Percentiles rank a stretch among this genome's conserved stretches.
Evolutionary conservation across 2,888 invertebrate species (phyloP).

Genomic region (Tromatobia lineatoria): DNA sequence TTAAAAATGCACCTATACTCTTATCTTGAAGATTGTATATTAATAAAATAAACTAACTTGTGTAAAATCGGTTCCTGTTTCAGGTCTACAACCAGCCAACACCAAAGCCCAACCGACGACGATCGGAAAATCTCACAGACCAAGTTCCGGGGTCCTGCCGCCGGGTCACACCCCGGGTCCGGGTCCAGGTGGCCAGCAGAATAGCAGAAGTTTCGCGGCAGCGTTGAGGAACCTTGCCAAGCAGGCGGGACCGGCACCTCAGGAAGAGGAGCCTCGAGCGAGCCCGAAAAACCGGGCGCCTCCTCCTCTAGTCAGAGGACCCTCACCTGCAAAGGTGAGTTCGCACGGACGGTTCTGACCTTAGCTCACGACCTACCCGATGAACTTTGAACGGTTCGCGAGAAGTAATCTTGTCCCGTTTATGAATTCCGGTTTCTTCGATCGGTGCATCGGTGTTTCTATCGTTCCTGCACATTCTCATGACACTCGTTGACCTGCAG

Average conservation of each 20-base stretch:
- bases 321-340: conserved; percentile 83
- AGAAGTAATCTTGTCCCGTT: conserved; percentile 58
- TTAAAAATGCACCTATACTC: neutral
- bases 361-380: conserved; percentile 48
- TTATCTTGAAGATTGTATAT: neutral
- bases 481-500: conserved; percentile 62
- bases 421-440: conserved; percentile 66
- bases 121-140: conserved; percentile 83
- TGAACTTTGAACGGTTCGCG: conserved; percentile 61
- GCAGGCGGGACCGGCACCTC: conserved; percentile 93
- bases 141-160: conserved; percentile 83
- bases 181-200: conserved; percentile 82
- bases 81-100: conserved; percentile 83
- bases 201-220: conserved; percentile 92
- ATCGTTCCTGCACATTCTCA: conserved; percentile 57
- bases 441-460: conserved; percentile 42
- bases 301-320: conserved; percentile 85
- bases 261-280: conserved; percentile 87
- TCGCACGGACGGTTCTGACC: conserved; percentile 46
- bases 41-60: neutral
- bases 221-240: conserved; percentile 96
- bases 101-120: conserved; percentile 83
- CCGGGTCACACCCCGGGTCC: conserved; percentile 83
- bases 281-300: conserved; percentile 86
- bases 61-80: conserved; percentile 50